Percentiles rank a stretch among this genome's conserved stretches.
These are phyloP conservation scores for Colletes collaris DNA, from an alignment of 2,888 invertebrate genomes.

Conservation along the genomic window DNA sequence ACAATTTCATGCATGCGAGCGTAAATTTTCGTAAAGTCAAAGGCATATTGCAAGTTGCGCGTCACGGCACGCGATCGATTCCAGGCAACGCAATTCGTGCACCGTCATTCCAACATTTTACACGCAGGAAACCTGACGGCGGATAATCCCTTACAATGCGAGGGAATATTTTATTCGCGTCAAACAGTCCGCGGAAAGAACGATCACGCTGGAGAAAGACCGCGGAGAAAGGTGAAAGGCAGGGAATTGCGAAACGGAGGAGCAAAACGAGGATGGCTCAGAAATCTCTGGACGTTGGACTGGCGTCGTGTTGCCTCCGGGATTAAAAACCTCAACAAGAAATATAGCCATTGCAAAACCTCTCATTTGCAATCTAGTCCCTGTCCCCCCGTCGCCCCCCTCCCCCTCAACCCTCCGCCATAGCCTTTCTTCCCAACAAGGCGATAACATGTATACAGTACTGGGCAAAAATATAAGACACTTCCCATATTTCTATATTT, in stretches of 20 bases:
- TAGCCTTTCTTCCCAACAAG: slow-evolving; percentile 38
- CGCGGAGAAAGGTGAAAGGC: slow-evolving; percentile 39
- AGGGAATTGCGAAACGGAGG: slow-evolving; percentile 23
- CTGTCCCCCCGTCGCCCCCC: slow-evolving; percentile 45
- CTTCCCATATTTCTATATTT: no score
- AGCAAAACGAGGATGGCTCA: slow-evolving; percentile 50
- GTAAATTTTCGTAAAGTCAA: slow-evolving; percentile 25
- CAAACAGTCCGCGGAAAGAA: slow-evolving; percentile 41
- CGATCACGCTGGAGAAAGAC: slow-evolving; percentile 43
- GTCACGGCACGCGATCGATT: slow-evolving; percentile 65
- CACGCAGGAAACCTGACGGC: slow-evolving; percentile 40
- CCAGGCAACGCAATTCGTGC: slow-evolving; percentile 56
- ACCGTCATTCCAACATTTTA: slow-evolving; percentile 41
- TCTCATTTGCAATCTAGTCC: slow-evolving; percentile 78
- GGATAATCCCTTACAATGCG: slow-evolving; percentile 50
- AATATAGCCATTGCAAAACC: slow-evolving; percentile 76
- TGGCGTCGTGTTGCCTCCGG: slow-evolving; percentile 73
- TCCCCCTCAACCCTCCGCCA: slow-evolving; percentile 27
- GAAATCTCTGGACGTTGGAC: slow-evolving; percentile 59
- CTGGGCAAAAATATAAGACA: no score
- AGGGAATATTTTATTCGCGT: slow-evolving; percentile 54
- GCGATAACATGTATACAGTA: background rate
- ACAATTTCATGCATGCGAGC: slow-evolving; percentile 29
- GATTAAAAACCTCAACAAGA: slow-evolving; percentile 79
- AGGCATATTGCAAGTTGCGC: slow-evolving; percentile 10